These are phyloP conservation scores for Lutraria lutraria DNA, from an alignment of 2,888 invertebrate species.

Conservation along the genomic window DNA sequence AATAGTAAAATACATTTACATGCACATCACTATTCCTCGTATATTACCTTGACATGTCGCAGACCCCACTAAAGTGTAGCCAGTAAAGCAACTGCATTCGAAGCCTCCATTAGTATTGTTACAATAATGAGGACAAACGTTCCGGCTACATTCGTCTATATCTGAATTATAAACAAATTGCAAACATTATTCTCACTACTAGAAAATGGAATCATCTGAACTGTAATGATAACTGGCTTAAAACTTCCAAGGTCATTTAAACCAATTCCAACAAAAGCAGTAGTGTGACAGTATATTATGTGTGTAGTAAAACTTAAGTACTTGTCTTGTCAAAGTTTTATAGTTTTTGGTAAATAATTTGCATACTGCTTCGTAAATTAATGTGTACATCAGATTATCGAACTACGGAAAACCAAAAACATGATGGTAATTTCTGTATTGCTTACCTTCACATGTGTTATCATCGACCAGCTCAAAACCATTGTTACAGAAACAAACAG, in stretches of 20 bases:
- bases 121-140: background rate
- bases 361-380: too few species aligned
- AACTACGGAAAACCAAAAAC: constrained; percentile 18
- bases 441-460: background rate
- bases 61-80: background rate
- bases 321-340: too few species aligned
- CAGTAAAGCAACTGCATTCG: background rate
- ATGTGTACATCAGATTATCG: too few species aligned
- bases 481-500: background rate
- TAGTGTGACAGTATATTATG: too few species aligned
- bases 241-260: too few species aligned
- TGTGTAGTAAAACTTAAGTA: too few species aligned
- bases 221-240: too few species aligned
- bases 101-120: background rate
- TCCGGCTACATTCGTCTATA: background rate
- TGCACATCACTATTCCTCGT: too few species aligned
- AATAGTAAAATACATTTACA: too few species aligned
- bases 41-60: background rate
- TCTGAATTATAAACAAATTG: background rate
- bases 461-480: background rate
- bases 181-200: too few species aligned
- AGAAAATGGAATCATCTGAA: background rate
- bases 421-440: constrained; percentile 49
- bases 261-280: too few species aligned
- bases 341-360: too few species aligned